Evolutionary conservation across 2,888 invertebrate genomes (phyloP).

Genomic region (Drosophila vallismaia): DNA sequence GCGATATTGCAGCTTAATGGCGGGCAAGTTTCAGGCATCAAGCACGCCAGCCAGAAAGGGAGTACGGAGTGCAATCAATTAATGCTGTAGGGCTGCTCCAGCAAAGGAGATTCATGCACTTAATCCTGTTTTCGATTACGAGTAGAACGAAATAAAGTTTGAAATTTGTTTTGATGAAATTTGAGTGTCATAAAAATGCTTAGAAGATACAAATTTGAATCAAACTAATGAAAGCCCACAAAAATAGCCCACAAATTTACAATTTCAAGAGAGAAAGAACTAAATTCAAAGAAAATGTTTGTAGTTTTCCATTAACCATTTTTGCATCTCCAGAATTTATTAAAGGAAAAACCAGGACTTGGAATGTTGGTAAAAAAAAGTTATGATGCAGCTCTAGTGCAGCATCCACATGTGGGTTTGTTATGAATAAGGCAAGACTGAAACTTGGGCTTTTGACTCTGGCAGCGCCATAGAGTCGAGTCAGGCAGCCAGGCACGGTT

Average conservation of each 20-base stretch:
- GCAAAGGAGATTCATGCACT: neutral
- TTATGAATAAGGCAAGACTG: conserved; percentile 69
- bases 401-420: conserved; percentile 50
- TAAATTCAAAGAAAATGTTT: no score
- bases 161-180: neutral
- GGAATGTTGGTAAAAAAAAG: conserved; percentile 18
- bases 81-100: conserved; percentile 48
- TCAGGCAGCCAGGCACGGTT: conserved; percentile 62
- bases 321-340: neutral
- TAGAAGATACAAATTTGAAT: no score
- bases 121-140: neutral
- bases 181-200: no score
- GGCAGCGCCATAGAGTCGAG: conserved; percentile 31
- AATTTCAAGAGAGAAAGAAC: no score
- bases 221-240: no score
- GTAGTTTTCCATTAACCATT: conserved; percentile 1
- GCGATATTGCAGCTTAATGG: conserved; percentile 63
- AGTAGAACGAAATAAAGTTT: neutral
- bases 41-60: neutral
- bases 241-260: no score
- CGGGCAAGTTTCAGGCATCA: conserved; percentile 17
- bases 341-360: neutral
- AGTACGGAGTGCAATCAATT: conserved; percentile 60
- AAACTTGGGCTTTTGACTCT: conserved; percentile 62
- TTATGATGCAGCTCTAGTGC: conserved; percentile 35